phyloP scores from a whole-genome alignment of 2,888 invertebrate genomes.

The Tribolium freemani region DNA sequence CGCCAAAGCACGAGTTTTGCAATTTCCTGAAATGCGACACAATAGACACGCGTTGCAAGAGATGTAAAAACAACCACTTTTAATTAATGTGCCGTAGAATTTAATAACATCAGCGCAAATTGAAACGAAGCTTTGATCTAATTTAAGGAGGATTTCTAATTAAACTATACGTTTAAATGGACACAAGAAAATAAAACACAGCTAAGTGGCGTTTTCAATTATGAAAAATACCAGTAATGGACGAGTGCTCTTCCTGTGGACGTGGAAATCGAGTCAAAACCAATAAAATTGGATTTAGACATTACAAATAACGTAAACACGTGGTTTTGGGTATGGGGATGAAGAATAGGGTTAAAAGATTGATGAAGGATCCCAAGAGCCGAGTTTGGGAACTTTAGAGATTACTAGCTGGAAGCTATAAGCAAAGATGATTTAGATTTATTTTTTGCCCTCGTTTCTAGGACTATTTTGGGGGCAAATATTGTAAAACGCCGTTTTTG shows the following conservation, averaged over 20 bases:
- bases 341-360: not conserved
- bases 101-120: conserved; percentile 1
- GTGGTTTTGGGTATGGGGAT: not conserved
- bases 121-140: not conserved
- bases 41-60: not conserved
- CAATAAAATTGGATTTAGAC: not conserved
- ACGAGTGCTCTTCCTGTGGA: not conserved
- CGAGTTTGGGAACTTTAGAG: not conserved
- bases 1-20: not conserved
- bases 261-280: not conserved
- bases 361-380: not conserved
- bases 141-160: conserved; percentile 5
- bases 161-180: not conserved
- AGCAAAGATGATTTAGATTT: conserved; percentile 37
- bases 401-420: not conserved
- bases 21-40: not conserved
- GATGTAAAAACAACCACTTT: not conserved
- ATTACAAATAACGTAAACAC: no score
- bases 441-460: not conserved
- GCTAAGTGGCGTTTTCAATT: not conserved
- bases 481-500: not conserved
- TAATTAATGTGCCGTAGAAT: conserved; percentile 7
- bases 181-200: not conserved
- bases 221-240: not conserved
- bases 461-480: not conserved